Evolutionary conservation across 2,888 invertebrate species (phyloP), one percentile per base, ranked within the genome.

Genomic region (Heliconius ethilla): DNA sequence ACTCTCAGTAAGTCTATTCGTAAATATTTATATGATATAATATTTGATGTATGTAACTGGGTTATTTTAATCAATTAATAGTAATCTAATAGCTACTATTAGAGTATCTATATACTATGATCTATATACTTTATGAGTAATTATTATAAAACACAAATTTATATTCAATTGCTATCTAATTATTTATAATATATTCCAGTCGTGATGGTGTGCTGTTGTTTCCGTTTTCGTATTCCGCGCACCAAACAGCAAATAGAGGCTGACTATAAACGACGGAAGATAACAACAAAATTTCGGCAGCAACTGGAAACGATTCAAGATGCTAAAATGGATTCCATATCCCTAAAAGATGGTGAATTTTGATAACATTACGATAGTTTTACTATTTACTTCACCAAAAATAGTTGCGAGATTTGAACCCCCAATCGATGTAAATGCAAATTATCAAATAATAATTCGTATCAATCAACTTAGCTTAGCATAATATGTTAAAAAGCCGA

Each of bases 171-270:
- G 18, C 4, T 33, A 63, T 70, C 33, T 11, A 51, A 76, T 69
- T 33, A 78, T 55, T 51, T 4, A 15, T 37, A 78, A 27, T 80
- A 37, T 51, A 66, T 92, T 91, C 2, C 87, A 98, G 98, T 97
- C 80, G 96, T 98, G 82, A 96, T 98, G 87, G 92, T 98, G 76
- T 99, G 98, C 89, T 99, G 98, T 88, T 98, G 98, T 87, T 96
- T 98, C 85, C 97, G 97, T 83, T 97, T 98, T 90, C 96, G 99
- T 62, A 97, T 99, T 83, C 99, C 99, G 1, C 95, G 99, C 76
- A 99, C 99, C 0, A 98, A 98, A 89, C 98, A 98, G 90, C 98
- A 99, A 91, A 99, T 99, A 81, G 98, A 98, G 89, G 98, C 98
- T 0, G 98, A 99, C 90, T 98, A 97, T 90, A 96, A 97, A 84